Conservation (phyloP, 35 echinoderm and acorn worm species). For the Strongylocentrotus purpuratus region DNA sequence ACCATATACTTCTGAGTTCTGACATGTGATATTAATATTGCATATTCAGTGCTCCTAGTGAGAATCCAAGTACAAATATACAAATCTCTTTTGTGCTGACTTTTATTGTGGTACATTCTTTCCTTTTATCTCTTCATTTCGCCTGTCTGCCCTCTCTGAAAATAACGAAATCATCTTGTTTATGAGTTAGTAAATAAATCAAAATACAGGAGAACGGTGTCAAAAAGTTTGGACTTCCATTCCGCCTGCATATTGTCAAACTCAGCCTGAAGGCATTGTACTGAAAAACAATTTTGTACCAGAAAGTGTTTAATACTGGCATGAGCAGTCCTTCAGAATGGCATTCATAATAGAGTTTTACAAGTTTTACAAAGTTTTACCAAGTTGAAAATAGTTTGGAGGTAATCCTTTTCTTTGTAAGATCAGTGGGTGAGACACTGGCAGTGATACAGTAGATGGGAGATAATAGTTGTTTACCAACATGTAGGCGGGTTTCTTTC, state of each 20-base stretch:
- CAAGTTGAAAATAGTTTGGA: not conserved
- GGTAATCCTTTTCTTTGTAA: not conserved
- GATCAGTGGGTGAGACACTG: not conserved
- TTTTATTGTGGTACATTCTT: not conserved
- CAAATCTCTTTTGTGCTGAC: not conserved
- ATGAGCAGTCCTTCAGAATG: too few species aligned
- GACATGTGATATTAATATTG: not conserved
- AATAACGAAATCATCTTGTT: not conserved
- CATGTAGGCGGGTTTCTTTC: not conserved
- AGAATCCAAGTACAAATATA: not conserved
- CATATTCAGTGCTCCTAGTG: not conserved
- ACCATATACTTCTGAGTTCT: not conserved
- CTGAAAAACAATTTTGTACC: not conserved
- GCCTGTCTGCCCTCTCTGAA: not conserved
- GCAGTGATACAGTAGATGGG: not conserved
- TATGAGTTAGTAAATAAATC: not conserved
- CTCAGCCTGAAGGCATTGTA: not conserved
- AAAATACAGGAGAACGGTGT: not conserved
- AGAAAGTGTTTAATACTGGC: not conserved
- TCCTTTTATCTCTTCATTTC: not conserved
- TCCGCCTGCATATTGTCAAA: not conserved
- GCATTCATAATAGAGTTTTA: too few species aligned
- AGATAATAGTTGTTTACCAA: not conserved
- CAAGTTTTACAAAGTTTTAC: not conserved
- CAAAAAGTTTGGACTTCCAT: not conserved